A percentile compares a stretch with the other conserved stretches of the same genome.
phyloP scores from a whole-genome alignment of 37 sponge, comb jelly and placozoan species.

The Ianthella basta region DNA sequence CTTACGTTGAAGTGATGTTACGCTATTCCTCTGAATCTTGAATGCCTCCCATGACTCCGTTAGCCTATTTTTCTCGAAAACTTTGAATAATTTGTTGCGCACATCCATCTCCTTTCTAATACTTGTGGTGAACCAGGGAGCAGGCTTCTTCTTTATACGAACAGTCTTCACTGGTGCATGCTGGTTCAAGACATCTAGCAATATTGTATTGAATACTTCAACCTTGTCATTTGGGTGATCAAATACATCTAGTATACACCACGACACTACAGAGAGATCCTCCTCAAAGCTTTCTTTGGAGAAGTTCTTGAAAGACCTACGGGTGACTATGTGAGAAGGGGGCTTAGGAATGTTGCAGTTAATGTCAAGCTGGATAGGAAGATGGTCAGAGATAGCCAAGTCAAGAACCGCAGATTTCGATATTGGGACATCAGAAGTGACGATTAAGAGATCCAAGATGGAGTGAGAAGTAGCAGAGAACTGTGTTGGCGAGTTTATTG shows the following conservation, averaged over 20 bases:
- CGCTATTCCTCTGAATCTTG: not conserved
- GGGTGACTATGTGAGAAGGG: not conserved
- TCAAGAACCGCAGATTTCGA: slow-evolving; percentile 17
- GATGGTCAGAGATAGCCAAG: not conserved
- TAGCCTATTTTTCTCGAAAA: not conserved
- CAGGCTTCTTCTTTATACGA: not conserved
- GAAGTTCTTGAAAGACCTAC: not conserved
- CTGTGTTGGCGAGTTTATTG: not conserved
- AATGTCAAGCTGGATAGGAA: not conserved
- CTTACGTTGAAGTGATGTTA: not conserved
- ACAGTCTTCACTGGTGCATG: slow-evolving; percentile 8
- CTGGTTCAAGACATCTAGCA: not conserved
- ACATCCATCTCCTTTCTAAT: slow-evolving; percentile 2
- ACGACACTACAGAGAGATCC: not conserved
- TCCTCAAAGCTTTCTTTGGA: not conserved
- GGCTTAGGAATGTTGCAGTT: not conserved
- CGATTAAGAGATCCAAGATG: not conserved
- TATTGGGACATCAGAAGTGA: not conserved
- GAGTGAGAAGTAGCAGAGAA: not conserved
- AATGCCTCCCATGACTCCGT: not conserved
- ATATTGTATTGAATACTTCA: not conserved
- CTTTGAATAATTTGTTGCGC: not conserved
- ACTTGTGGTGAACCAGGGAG: not conserved
- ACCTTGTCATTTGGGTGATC: not conserved
- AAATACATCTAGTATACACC: not conserved